phyloP scores from a whole-genome alignment of 2,797 vertebrate species.

The Carapus acus region DNA sequence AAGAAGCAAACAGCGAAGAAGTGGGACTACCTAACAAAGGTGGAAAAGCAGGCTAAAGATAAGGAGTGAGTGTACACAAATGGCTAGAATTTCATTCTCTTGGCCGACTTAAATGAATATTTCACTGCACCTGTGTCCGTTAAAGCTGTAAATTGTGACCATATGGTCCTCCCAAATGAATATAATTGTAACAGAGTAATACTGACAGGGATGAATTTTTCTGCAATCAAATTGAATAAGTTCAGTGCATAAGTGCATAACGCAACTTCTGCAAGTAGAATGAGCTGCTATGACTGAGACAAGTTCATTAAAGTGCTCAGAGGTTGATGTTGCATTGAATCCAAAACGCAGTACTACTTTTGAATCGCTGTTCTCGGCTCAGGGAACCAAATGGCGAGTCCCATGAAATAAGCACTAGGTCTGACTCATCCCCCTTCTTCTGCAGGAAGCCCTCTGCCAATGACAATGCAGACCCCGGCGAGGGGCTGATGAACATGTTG shows the following conservation, averaged over 20 bases:
- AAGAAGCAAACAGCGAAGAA: constrained; percentile 84
- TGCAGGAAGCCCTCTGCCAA: constrained; percentile 70
- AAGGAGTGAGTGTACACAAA: constrained; percentile 84
- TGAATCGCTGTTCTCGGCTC: neutral
- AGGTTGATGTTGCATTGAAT: too few species aligned
- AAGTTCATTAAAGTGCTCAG: too few species aligned
- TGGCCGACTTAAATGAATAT: neutral
- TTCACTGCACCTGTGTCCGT: neutral
- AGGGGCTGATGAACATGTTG: constrained; percentile 92
- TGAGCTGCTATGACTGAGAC: too few species aligned
- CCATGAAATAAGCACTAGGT: neutral
- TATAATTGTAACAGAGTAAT: too few species aligned
- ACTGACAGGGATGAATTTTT: too few species aligned
- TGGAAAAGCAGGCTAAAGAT: constrained; percentile 93
- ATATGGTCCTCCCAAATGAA: too few species aligned
- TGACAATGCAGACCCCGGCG: constrained; percentile 82
- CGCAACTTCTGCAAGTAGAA: too few species aligned
- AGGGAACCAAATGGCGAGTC: neutral
- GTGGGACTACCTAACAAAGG: constrained; percentile 92
- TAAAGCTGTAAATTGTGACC: too few species aligned
- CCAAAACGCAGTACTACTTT: constrained; percentile 5
- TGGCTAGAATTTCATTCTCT: neutral
- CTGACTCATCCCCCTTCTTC: neutral
- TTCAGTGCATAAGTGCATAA: too few species aligned
- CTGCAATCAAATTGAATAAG: too few species aligned